Percentiles rank a stretch among this genome's conserved stretches.
Conservation (phyloP, 2,113 vertebrate species). For the Hemiscyllium ocellatum region DNA sequence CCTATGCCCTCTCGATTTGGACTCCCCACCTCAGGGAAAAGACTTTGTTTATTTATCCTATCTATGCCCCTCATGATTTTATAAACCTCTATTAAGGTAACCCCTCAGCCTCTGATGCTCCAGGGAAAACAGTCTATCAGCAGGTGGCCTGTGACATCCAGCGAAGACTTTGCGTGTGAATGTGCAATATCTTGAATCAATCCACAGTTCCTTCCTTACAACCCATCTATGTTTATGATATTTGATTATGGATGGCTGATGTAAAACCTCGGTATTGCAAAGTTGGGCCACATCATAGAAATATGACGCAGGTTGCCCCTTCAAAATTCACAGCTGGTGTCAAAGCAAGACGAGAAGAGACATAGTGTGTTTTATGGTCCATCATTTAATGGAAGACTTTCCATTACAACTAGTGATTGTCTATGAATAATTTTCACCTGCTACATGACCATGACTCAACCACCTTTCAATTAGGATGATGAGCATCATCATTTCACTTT, state of each 20-base stretch:
- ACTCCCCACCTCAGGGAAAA: too few relatives aligned
- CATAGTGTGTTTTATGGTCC: neutral
- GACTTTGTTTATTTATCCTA: too few relatives aligned
- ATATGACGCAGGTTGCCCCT: neutral
- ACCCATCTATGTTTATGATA: too few relatives aligned
- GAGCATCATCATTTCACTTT: neutral
- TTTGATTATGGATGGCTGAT: neutral
- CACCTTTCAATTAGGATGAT: too few relatives aligned
- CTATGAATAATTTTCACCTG: neutral
- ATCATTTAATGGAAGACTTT: neutral
- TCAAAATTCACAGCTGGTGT: neutral
- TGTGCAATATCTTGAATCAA: neutral
- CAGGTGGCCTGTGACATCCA: too few relatives aligned
- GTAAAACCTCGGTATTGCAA: neutral
- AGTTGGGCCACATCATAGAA: neutral
- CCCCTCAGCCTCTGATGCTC: too few relatives aligned
- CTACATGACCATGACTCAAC: neutral
- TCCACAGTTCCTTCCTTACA: neutral
- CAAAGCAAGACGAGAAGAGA: neutral
- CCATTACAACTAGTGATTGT: neutral
- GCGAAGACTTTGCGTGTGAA: neutral
- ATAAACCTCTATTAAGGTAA: too few relatives aligned
- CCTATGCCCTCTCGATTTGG: too few relatives aligned
- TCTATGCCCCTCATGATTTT: too few relatives aligned
- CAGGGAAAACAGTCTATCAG: too few relatives aligned